A percentile compares a stretch with the other conserved stretches of the same genome.
These are phyloP conservation scores for Aix galericulata DNA, from an alignment of 2,113 vertebrate species.

Conservation along the genomic window DNA sequence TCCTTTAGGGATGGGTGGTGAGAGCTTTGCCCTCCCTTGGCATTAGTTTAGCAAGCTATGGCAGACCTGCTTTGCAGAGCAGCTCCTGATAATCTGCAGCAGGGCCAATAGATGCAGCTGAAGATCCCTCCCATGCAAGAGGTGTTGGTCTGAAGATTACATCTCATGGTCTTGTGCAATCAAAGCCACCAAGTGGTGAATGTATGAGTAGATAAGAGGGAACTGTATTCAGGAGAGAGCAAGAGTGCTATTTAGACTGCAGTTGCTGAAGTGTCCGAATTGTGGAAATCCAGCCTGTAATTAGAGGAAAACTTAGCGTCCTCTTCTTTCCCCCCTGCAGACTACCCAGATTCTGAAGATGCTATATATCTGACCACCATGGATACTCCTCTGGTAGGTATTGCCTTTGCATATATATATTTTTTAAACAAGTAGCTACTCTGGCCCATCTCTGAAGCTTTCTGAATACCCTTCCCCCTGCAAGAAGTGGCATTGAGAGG, in stretches of 20 bases:
- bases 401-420: neutral
- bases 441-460: neutral
- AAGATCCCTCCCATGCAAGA: neutral
- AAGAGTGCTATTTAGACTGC: neutral
- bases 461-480: neutral
- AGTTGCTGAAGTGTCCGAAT: neutral
- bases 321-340: neutral
- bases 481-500: neutral
- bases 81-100: neutral
- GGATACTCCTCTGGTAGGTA: constrained; percentile 60
- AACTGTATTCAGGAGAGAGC: neutral
- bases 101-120: neutral
- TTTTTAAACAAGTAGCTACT: neutral
- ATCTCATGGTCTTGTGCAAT: neutral
- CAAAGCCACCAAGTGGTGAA: neutral
- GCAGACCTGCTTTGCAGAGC: constrained; percentile 9
- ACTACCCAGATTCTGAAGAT: constrained; percentile 43
- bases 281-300: neutral
- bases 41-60: neutral
- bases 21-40: neutral
- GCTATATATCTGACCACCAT: neutral
- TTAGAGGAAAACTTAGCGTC: neutral
- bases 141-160: neutral
- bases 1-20: constrained; percentile 35
- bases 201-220: neutral